A percentile compares a stretch with the other conserved stretches of the same genome.
These are phyloP conservation scores for Gallinago nigripennis DNA, from an alignment of 2,797 vertebrate species.

Conservation along the genomic window DNA sequence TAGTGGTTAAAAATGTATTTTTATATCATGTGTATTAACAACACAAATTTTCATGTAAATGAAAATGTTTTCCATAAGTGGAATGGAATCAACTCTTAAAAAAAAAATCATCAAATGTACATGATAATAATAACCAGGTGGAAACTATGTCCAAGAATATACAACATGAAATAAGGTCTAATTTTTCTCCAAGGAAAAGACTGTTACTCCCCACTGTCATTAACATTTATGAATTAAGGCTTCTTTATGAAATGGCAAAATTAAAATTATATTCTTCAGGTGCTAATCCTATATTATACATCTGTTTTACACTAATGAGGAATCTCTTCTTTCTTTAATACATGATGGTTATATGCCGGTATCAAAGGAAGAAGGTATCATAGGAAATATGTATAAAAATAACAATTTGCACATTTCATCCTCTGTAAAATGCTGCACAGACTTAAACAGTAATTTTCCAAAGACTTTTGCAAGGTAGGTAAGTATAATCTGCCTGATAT, in stretches of 20 bases:
- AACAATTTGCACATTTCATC: not conserved
- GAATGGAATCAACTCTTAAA: not conserved
- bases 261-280: slow-evolving; percentile 56
- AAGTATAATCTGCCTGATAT: not conserved
- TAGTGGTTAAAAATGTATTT: not conserved
- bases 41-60: slow-evolving; percentile 13
- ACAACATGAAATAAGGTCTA: slow-evolving; percentile 12
- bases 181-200: slow-evolving; percentile 55
- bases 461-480: not conserved
- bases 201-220: slow-evolving; percentile 40
- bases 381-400: not conserved
- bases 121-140: slow-evolving; percentile 16
- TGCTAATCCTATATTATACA: slow-evolving; percentile 42
- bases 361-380: slow-evolving; percentile 11
- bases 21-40: slow-evolving; percentile 9
- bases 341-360: not conserved
- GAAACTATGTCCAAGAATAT: slow-evolving; percentile 44
- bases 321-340: slow-evolving; percentile 42
- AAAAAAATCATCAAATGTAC: not conserved
- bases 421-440: not conserved
- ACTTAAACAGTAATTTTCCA: not conserved
- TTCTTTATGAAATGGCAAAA: slow-evolving; percentile 62
- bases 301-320: slow-evolving; percentile 55
- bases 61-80: slow-evolving; percentile 15
- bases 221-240: slow-evolving; percentile 71